These are phyloP conservation scores for Tetheella fluctuosa DNA, from an alignment of 2,888 invertebrate species.

Conservation along the genomic window DNA sequence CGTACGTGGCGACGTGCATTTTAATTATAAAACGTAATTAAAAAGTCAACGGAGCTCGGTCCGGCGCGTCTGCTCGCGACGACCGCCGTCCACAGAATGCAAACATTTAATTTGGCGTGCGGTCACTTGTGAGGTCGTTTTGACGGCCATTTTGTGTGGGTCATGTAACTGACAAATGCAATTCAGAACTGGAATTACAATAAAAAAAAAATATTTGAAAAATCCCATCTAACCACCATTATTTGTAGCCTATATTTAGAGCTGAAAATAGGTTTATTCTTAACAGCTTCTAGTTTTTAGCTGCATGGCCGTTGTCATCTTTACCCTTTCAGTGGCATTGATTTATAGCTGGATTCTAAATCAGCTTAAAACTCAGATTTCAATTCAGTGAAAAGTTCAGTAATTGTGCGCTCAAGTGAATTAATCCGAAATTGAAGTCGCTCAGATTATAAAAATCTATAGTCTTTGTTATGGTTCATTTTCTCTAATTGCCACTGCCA, in stretches of 20 bases:
- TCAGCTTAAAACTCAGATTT: background rate
- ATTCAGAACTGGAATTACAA: too few relatives aligned
- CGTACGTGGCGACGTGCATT: slow-evolving; percentile 48
- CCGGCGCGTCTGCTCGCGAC: slow-evolving; percentile 42
- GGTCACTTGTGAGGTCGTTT: slow-evolving; percentile 53
- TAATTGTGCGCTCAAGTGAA: background rate
- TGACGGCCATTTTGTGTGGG: slow-evolving; percentile 43
- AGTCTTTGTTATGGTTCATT: background rate
- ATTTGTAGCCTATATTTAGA: too few relatives aligned
- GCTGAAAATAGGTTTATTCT: too few relatives aligned
- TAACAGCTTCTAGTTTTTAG: too few relatives aligned
- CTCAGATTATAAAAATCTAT: background rate
- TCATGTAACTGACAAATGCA: slow-evolving; percentile 17
- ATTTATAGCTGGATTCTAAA: too few relatives aligned
- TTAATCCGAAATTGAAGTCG: background rate
- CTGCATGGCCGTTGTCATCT: too few relatives aligned
- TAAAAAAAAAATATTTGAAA: background rate
- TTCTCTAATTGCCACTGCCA: background rate
- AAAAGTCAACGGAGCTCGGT: slow-evolving; percentile 39
- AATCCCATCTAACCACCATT: background rate
- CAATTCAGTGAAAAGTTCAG: background rate
- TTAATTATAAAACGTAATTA: slow-evolving; percentile 68
- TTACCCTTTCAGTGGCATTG: too few relatives aligned
- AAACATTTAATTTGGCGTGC: slow-evolving; percentile 62
- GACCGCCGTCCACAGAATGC: slow-evolving; percentile 52